Base-by-base conservation (phyloP, 53 echinoderm and acorn worm genomes). In the Zoroaster sp. region DNA sequence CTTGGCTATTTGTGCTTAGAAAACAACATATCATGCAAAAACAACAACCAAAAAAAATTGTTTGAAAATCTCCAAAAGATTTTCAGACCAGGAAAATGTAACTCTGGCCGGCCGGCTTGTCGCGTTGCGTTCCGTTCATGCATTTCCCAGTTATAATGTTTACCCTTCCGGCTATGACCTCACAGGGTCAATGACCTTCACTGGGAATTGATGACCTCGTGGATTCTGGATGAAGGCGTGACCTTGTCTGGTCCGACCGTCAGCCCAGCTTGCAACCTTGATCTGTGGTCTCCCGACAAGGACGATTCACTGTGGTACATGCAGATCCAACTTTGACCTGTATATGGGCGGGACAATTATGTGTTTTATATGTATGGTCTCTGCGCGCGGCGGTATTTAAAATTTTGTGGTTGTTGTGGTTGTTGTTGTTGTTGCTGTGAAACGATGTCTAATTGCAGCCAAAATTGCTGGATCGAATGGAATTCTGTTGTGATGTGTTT, bases 321-420 rank as follows among this genome's bases (percentile, higher is more conserved):
- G 33, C 45, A n/a, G 28, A 69, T 40, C 83, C 83, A 83, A 17
- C 23, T 39, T 33, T 83, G 69, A 33, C 69, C 83, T 83, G 40
- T 11, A 18, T 7, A 12, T 13, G 28, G 23, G 6, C 14, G 17
- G 34, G n/a, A 53, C n/a, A n/a, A n/a, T n/a, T n/a, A n/a, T n/a
- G n/a, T n/a, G n/a, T n/a, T n/a, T n/a, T n/a, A n/a, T n/a, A n/a
- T n/a, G n/a, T n/a, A n/a, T n/a, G n/a, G n/a, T n/a, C n/a, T n/a
- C 34, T 11, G 32, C 32, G 71, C n/a, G n/a, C n/a, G n/a, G 49
- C 49, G 14, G 8, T 47, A 47, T 14, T 14, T 47, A 69, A 74
- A n/a, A n/a, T n/a, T n/a, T n/a, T n/a, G n/a, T n/a, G n/a, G n/a
- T n/a, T n/a, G n/a, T n/a, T n/a, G n/a, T n/a, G n/a, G n/a, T n/a